phyloP scores from a whole-genome alignment of 2,113 vertebrate species.

The Tachuris rubrigastra region DNA sequence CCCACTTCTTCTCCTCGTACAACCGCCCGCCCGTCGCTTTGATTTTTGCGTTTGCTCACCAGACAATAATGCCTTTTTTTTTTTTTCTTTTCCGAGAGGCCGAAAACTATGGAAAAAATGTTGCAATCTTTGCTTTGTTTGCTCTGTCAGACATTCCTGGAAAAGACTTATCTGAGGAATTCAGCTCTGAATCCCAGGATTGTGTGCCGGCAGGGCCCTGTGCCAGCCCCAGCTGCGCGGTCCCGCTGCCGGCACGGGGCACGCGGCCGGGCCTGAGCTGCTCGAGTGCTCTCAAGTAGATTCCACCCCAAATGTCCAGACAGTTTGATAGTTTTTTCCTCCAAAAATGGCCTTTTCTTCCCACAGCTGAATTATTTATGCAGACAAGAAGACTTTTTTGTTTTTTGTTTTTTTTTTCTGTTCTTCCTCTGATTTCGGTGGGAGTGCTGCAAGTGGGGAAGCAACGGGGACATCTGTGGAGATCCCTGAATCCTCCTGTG shows the following conservation, averaged over 20 bases:
- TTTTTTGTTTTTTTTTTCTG: not conserved
- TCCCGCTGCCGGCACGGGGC: not conserved
- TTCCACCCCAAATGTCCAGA: not conserved
- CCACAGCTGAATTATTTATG: not conserved
- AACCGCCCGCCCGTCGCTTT: not conserved
- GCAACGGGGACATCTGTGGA: rapidly evolving
- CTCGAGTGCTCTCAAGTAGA: not conserved
- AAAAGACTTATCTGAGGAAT: slow-evolving; percentile 66
- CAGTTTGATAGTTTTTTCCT: not conserved
- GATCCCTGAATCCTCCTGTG: not conserved
- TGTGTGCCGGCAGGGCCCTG: not conserved
- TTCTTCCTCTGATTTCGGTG: not conserved
- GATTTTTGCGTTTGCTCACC: not conserved
- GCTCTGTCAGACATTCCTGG: slow-evolving; percentile 56
- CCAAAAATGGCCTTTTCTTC: not conserved
- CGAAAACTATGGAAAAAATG: slow-evolving; percentile 53
- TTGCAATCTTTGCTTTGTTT: slow-evolving; percentile 28
- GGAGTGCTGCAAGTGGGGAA: not conserved
- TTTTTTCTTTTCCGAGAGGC: not conserved
- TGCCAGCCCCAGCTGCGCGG: not conserved
- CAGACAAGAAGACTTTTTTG: not conserved
- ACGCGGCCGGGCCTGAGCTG: rapidly evolving
- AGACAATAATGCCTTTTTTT: slow-evolving; percentile 1
- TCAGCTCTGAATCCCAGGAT: not conserved
- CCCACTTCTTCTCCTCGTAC: not conserved